Conservation (phyloP, 2,113 vertebrate genomes). For the Tyto alba region DNA sequence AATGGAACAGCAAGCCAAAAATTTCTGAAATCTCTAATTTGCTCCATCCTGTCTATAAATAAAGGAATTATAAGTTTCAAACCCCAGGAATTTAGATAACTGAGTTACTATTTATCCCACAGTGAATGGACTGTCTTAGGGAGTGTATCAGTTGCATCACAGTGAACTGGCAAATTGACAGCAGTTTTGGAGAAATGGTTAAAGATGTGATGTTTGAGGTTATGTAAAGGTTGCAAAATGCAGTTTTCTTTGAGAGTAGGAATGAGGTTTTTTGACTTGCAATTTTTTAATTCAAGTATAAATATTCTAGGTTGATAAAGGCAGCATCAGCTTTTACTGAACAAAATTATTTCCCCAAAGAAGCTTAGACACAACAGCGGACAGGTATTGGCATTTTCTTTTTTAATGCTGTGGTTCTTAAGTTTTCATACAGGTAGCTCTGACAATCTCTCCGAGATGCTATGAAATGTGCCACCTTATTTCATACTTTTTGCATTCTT, state of each 20-base stretch:
- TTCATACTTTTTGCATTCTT: background rate
- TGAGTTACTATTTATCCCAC: background rate
- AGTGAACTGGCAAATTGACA: background rate
- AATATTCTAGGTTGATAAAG: background rate
- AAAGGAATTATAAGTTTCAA: background rate
- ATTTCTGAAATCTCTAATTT: conserved; percentile 4
- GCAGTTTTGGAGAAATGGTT: background rate
- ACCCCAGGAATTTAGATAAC: background rate
- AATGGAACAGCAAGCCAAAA: background rate
- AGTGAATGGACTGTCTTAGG: background rate
- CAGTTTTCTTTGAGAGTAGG: background rate
- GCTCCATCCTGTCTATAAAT: background rate
- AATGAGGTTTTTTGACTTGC: accelerated
- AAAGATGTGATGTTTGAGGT: background rate
- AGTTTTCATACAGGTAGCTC: background rate
- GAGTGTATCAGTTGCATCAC: background rate
- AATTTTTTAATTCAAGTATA: background rate
- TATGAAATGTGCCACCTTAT: background rate
- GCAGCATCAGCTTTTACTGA: background rate
- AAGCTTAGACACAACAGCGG: background rate
- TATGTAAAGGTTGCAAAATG: background rate
- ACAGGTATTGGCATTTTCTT: background rate
- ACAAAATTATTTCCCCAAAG: background rate
- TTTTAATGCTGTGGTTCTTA: background rate
- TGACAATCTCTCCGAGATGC: background rate